phyloP scores from a whole-genome alignment of 2,797 vertebrate genomes.

The Mus spretus region DNA sequence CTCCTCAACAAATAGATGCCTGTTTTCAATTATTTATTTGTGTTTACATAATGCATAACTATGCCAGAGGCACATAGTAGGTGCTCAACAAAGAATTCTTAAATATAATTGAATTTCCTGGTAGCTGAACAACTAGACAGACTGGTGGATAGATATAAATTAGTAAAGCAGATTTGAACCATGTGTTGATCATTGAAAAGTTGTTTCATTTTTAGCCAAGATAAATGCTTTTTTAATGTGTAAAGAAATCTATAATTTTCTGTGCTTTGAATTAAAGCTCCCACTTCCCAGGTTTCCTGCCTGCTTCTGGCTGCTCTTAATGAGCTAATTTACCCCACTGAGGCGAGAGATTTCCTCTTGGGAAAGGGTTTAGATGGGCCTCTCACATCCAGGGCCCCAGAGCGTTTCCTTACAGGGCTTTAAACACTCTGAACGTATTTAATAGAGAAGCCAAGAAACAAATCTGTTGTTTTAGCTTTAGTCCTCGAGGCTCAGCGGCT shows the following conservation, averaged over 20 bases:
- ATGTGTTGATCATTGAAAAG: conserved; percentile 83
- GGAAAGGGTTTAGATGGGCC: conserved; percentile 82
- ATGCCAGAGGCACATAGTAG: conserved; percentile 75
- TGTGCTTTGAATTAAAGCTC: conserved; percentile 84
- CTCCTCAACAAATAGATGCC: not conserved
- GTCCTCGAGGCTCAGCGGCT: conserved; percentile 79
- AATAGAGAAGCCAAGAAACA: conserved; percentile 85
- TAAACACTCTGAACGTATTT: conserved; percentile 82
- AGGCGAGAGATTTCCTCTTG: conserved; percentile 86
- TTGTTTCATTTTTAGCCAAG: conserved; percentile 86
- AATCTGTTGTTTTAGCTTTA: conserved; percentile 86
- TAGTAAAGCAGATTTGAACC: conserved; percentile 84
- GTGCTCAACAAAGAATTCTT: conserved; percentile 69
- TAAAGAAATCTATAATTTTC: conserved; percentile 87
- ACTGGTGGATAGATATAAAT: conserved; percentile 81
- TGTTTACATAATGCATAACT: conserved; percentile 37
- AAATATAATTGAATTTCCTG: conserved; percentile 79
- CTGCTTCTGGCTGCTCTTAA: conserved; percentile 83
- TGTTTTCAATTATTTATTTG: conserved; percentile 57
- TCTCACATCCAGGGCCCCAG: conserved; percentile 81
- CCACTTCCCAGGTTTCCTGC: conserved; percentile 84
- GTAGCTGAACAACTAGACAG: conserved; percentile 75
- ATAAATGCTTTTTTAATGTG: conserved; percentile 87
- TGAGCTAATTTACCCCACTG: conserved; percentile 84
- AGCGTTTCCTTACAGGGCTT: conserved; percentile 83